Base-by-base conservation (phyloP, 2,888 invertebrate species). In the Galerucella calmariensis region DNA sequence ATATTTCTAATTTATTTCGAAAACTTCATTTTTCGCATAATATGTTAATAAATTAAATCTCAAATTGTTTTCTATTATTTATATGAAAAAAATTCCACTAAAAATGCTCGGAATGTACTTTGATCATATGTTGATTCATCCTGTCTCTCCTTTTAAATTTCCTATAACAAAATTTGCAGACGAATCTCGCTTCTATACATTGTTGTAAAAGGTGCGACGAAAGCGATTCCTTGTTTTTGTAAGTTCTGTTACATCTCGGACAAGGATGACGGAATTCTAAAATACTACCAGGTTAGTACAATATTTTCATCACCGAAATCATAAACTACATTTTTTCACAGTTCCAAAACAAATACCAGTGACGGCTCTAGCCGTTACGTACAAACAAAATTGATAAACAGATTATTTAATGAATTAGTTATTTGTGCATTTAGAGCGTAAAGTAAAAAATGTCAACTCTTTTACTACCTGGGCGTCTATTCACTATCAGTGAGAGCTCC, bases 171-270 rank as follows among this genome's bases (percentile, higher is more conserved):
- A 68, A 69, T 10, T 58, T 53, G 61, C 80, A 81, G 6, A 66
- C 35, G 61, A 78, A 81, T 72, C 77, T 72, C 0, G 80, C 79
- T 69, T 77, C 79, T 56, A 79, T 77, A 58, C 77, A 77, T 51
- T 77, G 77, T 56, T 77, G 77, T 16, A 70, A 56, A 11, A 77
- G 68, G 20, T 77, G 77, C 9, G 77, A 72, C 2, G 73, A 92
- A 72, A 94, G 88, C 44, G 92, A 93, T 76, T 92, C 91, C 83
- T 92, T 92, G 86, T 91, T 79, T 77, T 81, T 82, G 70, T 81
- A 82, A 14, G 73, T 72, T 70, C 79, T 79, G n/a, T 75, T 72
- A 73, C 82, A 82, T 72, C 79, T 77, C 4, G 78, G 78, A 61
- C 82, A 82, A 24, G 69, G 69, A 63, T 68, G 63, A 14, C 68